Conservation (phyloP, 2,888 invertebrate genomes). For the Syrphus vitripennis region DNA sequence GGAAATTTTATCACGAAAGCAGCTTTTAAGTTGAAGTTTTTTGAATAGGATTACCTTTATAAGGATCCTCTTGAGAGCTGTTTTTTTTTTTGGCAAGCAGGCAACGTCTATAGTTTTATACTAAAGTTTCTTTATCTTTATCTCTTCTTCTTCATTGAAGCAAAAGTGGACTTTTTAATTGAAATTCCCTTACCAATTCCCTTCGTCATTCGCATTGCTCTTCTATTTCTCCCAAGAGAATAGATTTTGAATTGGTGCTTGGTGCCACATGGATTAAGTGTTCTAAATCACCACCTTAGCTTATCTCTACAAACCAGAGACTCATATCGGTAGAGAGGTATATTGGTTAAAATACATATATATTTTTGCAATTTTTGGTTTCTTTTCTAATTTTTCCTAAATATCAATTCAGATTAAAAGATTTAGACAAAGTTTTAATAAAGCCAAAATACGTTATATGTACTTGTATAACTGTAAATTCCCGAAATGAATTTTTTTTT, state of each 20-base stretch:
- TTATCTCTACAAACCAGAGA: conserved; percentile 58
- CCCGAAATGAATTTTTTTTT: too few relatives aligned
- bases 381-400: conserved; percentile 30
- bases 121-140: conserved; percentile 21
- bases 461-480: too few relatives aligned
- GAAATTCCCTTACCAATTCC: conserved; percentile 54
- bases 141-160: conserved; percentile 66
- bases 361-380: conserved; percentile 21
- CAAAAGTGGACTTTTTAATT: conserved; percentile 65
- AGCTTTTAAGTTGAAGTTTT: conserved; percentile 53
- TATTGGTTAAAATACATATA: conserved; percentile 41
- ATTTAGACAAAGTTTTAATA: conserved; percentile 52
- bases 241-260: conserved; percentile 17
- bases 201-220: conserved; percentile 22
- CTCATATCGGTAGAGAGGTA: background rate
- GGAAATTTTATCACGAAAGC: conserved; percentile 28
- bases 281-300: conserved; percentile 63
- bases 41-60: conserved; percentile 44
- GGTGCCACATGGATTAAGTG: conserved; percentile 51
- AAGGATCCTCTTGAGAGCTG: conserved; percentile 20
- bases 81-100: background rate
- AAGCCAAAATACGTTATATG: too few relatives aligned
- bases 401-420: conserved; percentile 45
- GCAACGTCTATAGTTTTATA: conserved; percentile 11
- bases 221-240: background rate